Percentiles rank a stretch among this genome's conserved stretches.
These are phyloP conservation scores for Ormyrus nitidulus DNA, from an alignment of 2,888 invertebrate species.

Conservation along the genomic window DNA sequence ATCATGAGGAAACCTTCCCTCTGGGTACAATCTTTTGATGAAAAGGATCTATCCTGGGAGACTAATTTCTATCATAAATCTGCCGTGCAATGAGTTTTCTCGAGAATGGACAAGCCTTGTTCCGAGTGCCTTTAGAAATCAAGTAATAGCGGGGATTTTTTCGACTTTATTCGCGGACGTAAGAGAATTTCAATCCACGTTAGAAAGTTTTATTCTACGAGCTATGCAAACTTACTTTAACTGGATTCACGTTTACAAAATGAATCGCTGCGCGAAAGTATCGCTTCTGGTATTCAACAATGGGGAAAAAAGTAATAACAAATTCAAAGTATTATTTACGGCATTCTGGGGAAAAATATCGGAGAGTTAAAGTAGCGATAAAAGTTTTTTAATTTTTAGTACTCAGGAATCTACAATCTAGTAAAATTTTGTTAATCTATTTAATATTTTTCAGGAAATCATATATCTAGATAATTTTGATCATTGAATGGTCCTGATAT, in stretches of 20 bases:
- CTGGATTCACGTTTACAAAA: neutral
- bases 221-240: neutral
- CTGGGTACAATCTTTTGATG: constrained; percentile 35
- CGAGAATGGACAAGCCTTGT: constrained; percentile 4
- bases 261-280: too few species aligned
- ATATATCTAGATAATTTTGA: too few species aligned
- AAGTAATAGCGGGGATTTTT: constrained; percentile 20
- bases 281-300: too few species aligned
- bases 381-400: too few species aligned
- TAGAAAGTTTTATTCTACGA: neutral
- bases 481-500: too few species aligned
- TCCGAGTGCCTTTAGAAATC: constrained; percentile 33
- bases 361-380: too few species aligned
- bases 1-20: constrained; percentile 7
- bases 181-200: neutral
- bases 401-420: too few species aligned
- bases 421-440: too few species aligned
- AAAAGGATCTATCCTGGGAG: constrained; percentile 21
- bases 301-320: too few species aligned
- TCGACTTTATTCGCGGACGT: neutral
- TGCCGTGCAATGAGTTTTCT: constrained; percentile 35
- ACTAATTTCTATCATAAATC: constrained; percentile 50
- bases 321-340: too few species aligned
- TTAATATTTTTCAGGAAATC: too few species aligned
- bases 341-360: too few species aligned